Base-by-base conservation (phyloP, 2,797 vertebrate genomes). In the Philypnodon macrostomus region DNA sequence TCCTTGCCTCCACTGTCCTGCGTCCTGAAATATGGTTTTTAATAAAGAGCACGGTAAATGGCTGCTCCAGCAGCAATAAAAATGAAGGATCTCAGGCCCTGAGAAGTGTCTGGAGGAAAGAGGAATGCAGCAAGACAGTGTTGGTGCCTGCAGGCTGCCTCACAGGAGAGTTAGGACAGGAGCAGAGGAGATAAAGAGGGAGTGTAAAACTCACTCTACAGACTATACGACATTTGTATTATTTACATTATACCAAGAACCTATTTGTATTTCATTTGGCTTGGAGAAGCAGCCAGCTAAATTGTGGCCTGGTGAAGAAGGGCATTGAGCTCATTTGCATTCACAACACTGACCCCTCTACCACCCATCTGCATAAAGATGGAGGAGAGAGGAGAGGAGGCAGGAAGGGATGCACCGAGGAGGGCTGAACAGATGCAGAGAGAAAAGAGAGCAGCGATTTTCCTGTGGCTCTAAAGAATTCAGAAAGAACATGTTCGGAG, bases 1-100 rank as follows among this genome's bases (percentile, higher is more conserved):
- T 79, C 66, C 56, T 55, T 42, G 58, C 65, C 73, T 71, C 66
- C 41, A 67, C 33, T 56, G 58, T 78, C 78, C 67, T 70, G 70
- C 62, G 57, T 61, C 63, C 68, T 89, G 85, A 90, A 88, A 89
- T 87, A 89, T 86, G 83, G 57, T 85, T 89, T 90, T 91, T 88
- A 90, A 90, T 89, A 89, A 88, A 88, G 85, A 80, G 80, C 74
- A 70, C 71, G 17, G 79, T 88, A 88, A 90, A 87, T 77, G 79
- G 74, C 79, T 81, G 80, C 77, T 79, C 73, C 42, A 67, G 70
- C 67, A 29, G 77, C 80, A 77, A 87, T 89, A 89, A 86, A 88
- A 88, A 86, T 88, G 84, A 86, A 78, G 69, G 67, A 87, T 84
- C 77, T 77, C 18, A 50, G 54, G 77, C 66, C 72, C 65, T 75